Conservation (phyloP, 2,113 vertebrate genomes). For the Rostratula benghalensis region DNA sequence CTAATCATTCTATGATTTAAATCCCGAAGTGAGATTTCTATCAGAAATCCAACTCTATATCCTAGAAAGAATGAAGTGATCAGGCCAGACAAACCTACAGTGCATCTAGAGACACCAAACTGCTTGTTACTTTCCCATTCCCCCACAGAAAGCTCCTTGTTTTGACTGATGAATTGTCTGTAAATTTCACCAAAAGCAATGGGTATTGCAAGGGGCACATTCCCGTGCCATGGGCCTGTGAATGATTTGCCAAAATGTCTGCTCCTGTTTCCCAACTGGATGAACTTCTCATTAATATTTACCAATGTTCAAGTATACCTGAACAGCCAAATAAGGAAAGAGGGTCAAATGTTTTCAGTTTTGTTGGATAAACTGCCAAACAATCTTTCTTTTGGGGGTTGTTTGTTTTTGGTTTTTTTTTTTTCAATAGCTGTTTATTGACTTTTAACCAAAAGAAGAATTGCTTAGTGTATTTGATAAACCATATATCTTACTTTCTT, state of each 20-base stretch:
- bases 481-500: neutral
- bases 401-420: neutral
- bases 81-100: neutral
- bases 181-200: neutral
- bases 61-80: neutral
- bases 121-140: neutral
- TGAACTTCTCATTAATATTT: neutral
- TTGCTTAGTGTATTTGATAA: neutral
- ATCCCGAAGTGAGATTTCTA: neutral
- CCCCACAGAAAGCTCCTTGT: neutral
- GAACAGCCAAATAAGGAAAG: neutral
- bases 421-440: neutral
- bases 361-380: neutral
- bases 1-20: neutral
- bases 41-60: neutral
- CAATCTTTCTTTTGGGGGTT: neutral
- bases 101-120: neutral
- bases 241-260: neutral
- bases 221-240: neutral
- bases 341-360: neutral
- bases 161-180: neutral
- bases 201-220: accelerated
- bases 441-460: neutral
- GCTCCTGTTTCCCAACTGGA: neutral
- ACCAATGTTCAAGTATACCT: neutral